Percentiles rank a stretch among this genome's conserved stretches.
Evolutionary conservation across 1,140 invertebrate genomes (phyloP).

Genomic region (Aplysia californica): DNA sequence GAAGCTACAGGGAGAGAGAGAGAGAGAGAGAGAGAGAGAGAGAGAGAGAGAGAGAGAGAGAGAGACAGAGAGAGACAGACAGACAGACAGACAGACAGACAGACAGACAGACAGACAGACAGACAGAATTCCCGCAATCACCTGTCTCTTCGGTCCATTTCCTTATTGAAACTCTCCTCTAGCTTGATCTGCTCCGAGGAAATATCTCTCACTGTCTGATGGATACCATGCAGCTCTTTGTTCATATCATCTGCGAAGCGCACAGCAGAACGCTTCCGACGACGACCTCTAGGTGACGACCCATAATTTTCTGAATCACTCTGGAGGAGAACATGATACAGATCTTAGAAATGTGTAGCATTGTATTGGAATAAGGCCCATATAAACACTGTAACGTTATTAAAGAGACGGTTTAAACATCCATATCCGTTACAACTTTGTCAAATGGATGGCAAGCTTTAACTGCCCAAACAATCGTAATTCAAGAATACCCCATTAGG

Average conservation of each 20-base stretch:
- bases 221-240: slow-evolving; percentile 57
- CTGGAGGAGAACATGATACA: too few relatives aligned
- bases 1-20: not conserved
- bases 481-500: too few relatives aligned
- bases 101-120: slow-evolving; percentile 1
- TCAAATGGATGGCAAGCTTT: too few relatives aligned
- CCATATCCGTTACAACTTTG: too few relatives aligned
- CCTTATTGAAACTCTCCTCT: slow-evolving; percentile 54
- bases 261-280: slow-evolving; percentile 49
- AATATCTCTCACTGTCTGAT: slow-evolving; percentile 61
- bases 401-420: too few relatives aligned
- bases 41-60: slow-evolving; percentile 26
- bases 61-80: slow-evolving; percentile 19
- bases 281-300: slow-evolving; percentile 41
- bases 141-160: slow-evolving; percentile 61
- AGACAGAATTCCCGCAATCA: not conserved
- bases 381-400: too few relatives aligned
- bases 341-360: too few relatives aligned
- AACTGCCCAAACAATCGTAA: too few relatives aligned
- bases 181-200: slow-evolving; percentile 59
- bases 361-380: too few relatives aligned
- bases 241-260: slow-evolving; percentile 66
- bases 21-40: not conserved
- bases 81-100: slow-evolving; percentile 13
- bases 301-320: slow-evolving; percentile 58